Base-by-base conservation (phyloP, 2,113 vertebrate genomes). In the Phalacrocorax brasilianus region DNA sequence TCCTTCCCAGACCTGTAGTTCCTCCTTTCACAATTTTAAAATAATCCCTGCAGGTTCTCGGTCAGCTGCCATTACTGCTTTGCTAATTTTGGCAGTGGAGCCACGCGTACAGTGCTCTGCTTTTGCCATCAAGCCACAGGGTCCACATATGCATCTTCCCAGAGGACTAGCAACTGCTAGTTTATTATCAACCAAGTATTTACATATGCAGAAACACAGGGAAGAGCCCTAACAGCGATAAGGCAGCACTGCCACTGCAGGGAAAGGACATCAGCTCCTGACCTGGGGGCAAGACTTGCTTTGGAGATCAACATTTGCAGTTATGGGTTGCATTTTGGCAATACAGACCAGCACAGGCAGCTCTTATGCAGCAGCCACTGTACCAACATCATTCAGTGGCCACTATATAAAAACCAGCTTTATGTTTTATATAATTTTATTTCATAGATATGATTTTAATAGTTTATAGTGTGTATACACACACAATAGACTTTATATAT, bases 71-170 rank as follows among this genome's bases (percentile, higher is more conserved):
- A 78, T 13, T 28, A 79, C 28, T 27, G 15, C 38, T 59, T 23
- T 35, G 28, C 40, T 72, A 33, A 59, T 72, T 44, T 28, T 30
- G 42, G 27, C 49, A 7, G 9, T 3, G 9, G 45, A 53, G 45
- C 53, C 72, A 53, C 0, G 12, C 13, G 3, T 14, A 44, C 1
- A 0, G 27, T 23, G 55, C 59, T 84, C 50, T 53, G 38, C 38
- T 85, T 89, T n/a, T 12, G 15, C 58, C 28, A 67, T 52, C 30
- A 16, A 88, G 49, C 27, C 45, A 33, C 2, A 24, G 11, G 53
- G 45, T 44, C 74, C 50, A 61, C 5, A 0, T 7, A 28, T 8
- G 11, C 63, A 42, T 61, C 38, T 87, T 67, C 49, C 70, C 81
- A 78, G 22, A 38, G 70, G 61, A 56, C 14, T 1, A 47, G 22